Evolutionary conservation across 2,797 vertebrate genomes (phyloP).

Genomic region (Cryptoprocta ferox): DNA sequence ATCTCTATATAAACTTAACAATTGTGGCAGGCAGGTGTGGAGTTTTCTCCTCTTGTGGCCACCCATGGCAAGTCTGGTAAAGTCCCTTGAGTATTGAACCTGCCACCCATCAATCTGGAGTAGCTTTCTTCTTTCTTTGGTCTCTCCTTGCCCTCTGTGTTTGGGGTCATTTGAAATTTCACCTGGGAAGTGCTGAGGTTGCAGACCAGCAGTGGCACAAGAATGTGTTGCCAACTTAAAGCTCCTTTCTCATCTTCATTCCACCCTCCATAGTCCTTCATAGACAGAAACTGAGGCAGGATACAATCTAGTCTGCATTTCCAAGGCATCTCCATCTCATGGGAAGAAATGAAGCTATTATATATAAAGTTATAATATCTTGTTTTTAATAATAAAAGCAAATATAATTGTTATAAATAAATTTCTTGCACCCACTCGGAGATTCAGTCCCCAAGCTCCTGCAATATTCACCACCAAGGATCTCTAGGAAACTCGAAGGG

Average conservation of each 20-base stretch:
- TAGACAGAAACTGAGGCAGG: neutral
- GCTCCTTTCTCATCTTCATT: neutral
- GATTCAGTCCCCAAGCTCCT: neutral
- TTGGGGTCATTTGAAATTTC: neutral
- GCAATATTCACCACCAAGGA: neutral
- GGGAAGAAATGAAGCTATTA: neutral
- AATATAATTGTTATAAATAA: neutral
- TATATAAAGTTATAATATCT: neutral
- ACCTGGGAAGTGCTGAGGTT: neutral
- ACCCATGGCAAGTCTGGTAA: neutral
- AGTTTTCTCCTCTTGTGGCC: neutral
- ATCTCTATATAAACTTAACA: neutral
- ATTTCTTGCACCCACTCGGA: neutral
- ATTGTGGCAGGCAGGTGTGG: neutral
- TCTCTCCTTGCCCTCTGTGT: neutral
- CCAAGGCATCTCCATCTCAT: neutral
- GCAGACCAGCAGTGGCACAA: neutral
- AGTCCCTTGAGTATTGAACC: neutral
- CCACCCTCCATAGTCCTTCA: neutral
- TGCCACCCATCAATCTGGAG: neutral
- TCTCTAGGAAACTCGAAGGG: neutral
- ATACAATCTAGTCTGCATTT: neutral
- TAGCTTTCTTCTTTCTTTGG: neutral
- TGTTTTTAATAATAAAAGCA: neutral
- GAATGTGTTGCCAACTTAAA: neutral